These are phyloP conservation scores for Acanthopleura granulata DNA, from an alignment of 2,888 invertebrate species.

Conservation along the genomic window DNA sequence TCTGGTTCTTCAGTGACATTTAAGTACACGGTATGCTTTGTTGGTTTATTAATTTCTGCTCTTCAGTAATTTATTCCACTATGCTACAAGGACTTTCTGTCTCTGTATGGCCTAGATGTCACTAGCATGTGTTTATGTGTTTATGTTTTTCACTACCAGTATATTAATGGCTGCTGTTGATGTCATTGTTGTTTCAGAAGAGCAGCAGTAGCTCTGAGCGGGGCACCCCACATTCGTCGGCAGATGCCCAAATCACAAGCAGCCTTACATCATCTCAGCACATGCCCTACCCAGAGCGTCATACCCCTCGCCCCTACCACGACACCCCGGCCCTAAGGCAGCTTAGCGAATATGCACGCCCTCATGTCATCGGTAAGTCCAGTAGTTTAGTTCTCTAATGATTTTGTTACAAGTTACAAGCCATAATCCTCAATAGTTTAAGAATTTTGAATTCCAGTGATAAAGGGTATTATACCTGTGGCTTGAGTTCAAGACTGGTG, in stretches of 20 bases:
- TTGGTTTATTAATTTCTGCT: no score
- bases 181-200: neutral
- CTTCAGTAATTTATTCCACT: no score
- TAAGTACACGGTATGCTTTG: no score
- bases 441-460: no score
- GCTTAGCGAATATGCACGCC: constrained; percentile 90
- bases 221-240: constrained; percentile 35
- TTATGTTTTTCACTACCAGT: neutral
- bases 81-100: neutral
- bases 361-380: constrained; percentile 76
- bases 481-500: no score
- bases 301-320: constrained; percentile 67
- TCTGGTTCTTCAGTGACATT: no score
- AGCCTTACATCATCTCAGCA: constrained; percentile 42
- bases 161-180: neutral
- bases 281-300: constrained; percentile 46
- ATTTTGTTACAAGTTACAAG: no score
- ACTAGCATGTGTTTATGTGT: neutral
- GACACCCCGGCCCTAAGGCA: constrained; percentile 95
- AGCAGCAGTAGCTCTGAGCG: constrained; percentile 1
- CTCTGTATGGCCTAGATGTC: neutral
- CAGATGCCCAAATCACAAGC: constrained; percentile 57
- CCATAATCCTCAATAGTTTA: no score
- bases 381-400: neutral
- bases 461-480: no score